Percentiles rank a stretch among this genome's conserved stretches.
These are phyloP conservation scores for Tetragnatha montana DNA, from an alignment of 2,888 invertebrate genomes.

Conservation along the genomic window DNA sequence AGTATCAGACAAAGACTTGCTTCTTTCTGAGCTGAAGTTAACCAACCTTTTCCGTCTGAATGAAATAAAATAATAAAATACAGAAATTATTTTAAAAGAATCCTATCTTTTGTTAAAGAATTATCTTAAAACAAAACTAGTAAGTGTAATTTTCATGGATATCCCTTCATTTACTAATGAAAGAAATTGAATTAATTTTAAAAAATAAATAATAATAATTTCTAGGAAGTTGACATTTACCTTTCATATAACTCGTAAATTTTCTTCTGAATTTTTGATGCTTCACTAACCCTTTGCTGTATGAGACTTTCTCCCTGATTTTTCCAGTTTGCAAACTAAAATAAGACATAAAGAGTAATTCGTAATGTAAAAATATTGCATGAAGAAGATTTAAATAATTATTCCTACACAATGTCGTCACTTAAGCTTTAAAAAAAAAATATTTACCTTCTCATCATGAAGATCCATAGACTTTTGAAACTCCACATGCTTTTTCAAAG, in stretches of 20 bases:
- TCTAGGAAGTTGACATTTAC: constrained; percentile 15
- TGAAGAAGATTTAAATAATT: background rate
- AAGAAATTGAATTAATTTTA: too few relatives aligned
- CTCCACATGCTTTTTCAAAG: constrained; percentile 93
- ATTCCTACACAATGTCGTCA: background rate
- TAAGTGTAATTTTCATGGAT: too few relatives aligned
- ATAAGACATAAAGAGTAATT: background rate
- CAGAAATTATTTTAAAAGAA: background rate
- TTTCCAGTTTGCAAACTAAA: constrained; percentile 75
- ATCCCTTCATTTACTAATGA: too few relatives aligned
- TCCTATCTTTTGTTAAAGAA: too few relatives aligned
- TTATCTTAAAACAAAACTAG: too few relatives aligned
- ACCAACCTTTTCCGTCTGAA: constrained; percentile 81
- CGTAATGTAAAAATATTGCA: background rate
- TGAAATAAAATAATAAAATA: background rate
- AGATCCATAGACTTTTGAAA: constrained; percentile 93
- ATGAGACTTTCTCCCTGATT: constrained; percentile 90
- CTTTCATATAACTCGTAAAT: constrained; percentile 81
- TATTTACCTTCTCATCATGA: constrained; percentile 90
- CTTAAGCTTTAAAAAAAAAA: constrained; percentile 73
- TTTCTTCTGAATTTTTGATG: constrained; percentile 84
- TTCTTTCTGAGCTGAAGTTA: constrained; percentile 83
- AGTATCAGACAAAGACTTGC: constrained; percentile 83
- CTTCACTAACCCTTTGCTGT: constrained; percentile 91
- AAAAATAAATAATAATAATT: background rate